Base-by-base conservation (phyloP, 2,113 vertebrate species). In the Panurus biarmicus region DNA sequence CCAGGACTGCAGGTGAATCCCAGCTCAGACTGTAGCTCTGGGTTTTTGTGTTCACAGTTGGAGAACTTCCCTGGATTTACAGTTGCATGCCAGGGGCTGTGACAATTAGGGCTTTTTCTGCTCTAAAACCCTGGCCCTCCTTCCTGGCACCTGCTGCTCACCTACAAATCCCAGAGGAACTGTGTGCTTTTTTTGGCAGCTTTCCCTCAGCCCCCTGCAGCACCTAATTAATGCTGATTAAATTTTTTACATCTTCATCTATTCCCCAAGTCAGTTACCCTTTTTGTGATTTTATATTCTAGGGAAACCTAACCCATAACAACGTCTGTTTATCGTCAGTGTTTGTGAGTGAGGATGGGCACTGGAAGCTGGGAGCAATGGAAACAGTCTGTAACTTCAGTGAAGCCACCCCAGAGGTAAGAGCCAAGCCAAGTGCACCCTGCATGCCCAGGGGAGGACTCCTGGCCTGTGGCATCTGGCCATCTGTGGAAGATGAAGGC, bases 361-460 rank as follows among this genome's bases (percentile, higher is more conserved):
- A 99, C 83, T 99, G 99, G 99, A 99, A 99, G 90, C 98, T 99
- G 58, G 99, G 99, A 70, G 99, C 99, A 74, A 99, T 99, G 99
- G 99, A 99, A 92, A 99, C 98, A 0, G 98, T 99, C 51, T 99
- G 99, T 96, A 98, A 97, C 77, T 98, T 99, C 93, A 97, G 85
- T 45, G 98, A 99, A 97, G 99, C 99, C 69, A 98, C 98, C 3
- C 98, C 98, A 38, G 98, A 99, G 98, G 99, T 99, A 86, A 96
- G 42, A 92, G 93, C 87, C 42, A 10, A 70, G 51, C 20, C 26
- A 20, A 6, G 24, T 3, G 3, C 36, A 33, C 35, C 22, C 33
- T 70, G 11, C 20, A 29, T n/a, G 53, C 45, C 36, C 8, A 7
- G 62, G 62, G 47, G n/a, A 61, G 25, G 19, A 42, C 50, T 89